A percentile compares a stretch with the other conserved stretches of the same genome.
Evolutionary conservation across 2,888 invertebrate species (phyloP).

Genomic region (Torymus aiolomorphi): DNA sequence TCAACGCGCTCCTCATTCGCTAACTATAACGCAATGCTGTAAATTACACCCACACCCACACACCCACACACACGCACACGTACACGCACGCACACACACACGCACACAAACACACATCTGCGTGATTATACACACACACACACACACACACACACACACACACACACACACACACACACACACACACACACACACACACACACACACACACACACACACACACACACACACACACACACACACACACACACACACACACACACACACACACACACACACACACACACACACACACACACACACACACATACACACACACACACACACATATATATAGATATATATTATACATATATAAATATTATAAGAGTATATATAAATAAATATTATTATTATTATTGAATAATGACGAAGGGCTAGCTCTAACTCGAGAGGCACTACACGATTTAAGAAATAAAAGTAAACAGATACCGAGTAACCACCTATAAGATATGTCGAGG

Average conservation of each 20-base stretch:
- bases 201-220: too few relatives aligned
- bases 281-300: too few relatives aligned
- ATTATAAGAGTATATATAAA: conserved; percentile 59
- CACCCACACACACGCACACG: conserved; percentile 69
- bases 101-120: conserved; percentile 70
- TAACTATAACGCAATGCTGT: conserved; percentile 71
- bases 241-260: too few relatives aligned
- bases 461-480: conserved; percentile 70
- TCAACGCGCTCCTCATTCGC: conserved; percentile 63
- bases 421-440: conserved; percentile 42
- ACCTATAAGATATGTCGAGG: conserved; percentile 72
- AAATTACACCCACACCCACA: conserved; percentile 71
- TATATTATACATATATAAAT: too few relatives aligned
- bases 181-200: too few relatives aligned
- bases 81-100: conserved; percentile 64
- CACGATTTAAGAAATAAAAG: conserved; percentile 53
- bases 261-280: too few relatives aligned
- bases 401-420: conserved; percentile 63
- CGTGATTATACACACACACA: conserved; percentile 70
- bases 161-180: too few relatives aligned
- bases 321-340: too few relatives aligned
- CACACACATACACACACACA: too few relatives aligned
- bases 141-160: conserved; percentile 62
- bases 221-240: too few relatives aligned
- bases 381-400: conserved; percentile 59